These are phyloP conservation scores for Ptychadena robeensis DNA, from an alignment of 2,797 vertebrate genomes.

Conservation along the genomic window DNA sequence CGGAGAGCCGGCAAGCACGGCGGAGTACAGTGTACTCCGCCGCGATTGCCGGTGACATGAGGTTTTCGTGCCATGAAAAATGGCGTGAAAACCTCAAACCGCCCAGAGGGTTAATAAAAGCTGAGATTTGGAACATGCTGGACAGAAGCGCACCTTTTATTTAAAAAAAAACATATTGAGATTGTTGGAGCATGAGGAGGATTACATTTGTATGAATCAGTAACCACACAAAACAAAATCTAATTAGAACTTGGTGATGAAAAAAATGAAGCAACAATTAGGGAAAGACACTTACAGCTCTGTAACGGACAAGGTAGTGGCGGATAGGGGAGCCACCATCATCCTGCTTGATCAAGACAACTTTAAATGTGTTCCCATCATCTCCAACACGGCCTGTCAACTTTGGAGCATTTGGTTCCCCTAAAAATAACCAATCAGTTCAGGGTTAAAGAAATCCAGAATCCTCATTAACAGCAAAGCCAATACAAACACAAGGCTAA, in stretches of 20 bases:
- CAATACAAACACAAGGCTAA: not conserved
- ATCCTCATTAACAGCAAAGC: not conserved
- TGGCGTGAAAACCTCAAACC: too few species aligned
- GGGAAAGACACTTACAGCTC: conserved; percentile 83
- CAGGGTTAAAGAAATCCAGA: conserved; percentile 8
- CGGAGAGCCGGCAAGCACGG: too few species aligned
- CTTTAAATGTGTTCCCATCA: conserved; percentile 89
- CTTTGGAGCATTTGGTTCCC: conserved; percentile 92
- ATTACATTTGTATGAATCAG: not conserved
- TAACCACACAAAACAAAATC: not conserved
- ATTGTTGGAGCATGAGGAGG: not conserved
- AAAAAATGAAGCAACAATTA: not conserved
- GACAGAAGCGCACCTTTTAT: too few species aligned
- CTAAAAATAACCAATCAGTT: conserved; percentile 74
- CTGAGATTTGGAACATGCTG: too few species aligned
- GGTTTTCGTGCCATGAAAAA: too few species aligned
- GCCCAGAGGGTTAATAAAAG: too few species aligned
- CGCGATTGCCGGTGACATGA: too few species aligned
- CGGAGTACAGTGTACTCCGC: too few species aligned
- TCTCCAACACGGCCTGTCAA: conserved; percentile 85
- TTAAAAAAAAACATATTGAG: not conserved
- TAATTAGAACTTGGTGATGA: not conserved
- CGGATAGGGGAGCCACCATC: conserved; percentile 94
- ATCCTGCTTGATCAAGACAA: conserved; percentile 92
- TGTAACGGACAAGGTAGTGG: conserved; percentile 92